Evolutionary conservation across 2,797 vertebrate genomes (phyloP).

Genomic region (Crossoptilon crossoptilon): DNA sequence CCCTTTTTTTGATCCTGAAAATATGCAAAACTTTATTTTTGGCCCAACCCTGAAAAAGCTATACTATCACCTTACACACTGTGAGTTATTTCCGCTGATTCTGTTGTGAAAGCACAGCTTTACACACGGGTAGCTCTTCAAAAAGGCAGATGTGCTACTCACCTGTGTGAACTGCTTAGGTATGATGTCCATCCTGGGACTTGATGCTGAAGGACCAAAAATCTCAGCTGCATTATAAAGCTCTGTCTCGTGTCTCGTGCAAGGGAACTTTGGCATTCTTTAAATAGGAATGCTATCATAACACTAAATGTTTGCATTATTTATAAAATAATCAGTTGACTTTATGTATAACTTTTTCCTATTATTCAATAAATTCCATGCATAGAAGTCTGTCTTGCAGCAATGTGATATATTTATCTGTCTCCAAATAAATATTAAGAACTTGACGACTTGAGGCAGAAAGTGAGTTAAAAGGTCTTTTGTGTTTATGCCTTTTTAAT

Average conservation of each 20-base stretch:
- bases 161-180: not conserved
- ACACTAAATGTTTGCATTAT: not conserved
- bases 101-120: not conserved
- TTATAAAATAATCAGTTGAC: not conserved
- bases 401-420: not conserved
- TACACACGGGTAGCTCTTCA: not conserved
- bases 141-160: not conserved
- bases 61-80: not conserved
- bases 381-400: not conserved
- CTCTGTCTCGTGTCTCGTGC: not conserved
- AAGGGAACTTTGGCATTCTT: not conserved
- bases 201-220: not conserved
- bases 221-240: not conserved
- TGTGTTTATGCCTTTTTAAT: constrained; percentile 37
- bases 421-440: constrained; percentile 15
- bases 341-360: not conserved
- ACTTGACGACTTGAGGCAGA: not conserved
- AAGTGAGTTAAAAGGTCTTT: constrained; percentile 13
- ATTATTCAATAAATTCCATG: not conserved
- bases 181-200: not conserved
- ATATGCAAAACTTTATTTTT: not conserved
- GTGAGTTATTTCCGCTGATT: not conserved
- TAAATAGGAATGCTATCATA: not conserved
- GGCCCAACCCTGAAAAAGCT: not conserved
- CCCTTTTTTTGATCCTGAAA: not conserved